Conservation (phyloP, 2,888 invertebrate species). For the Drosophila robusta region DNA sequence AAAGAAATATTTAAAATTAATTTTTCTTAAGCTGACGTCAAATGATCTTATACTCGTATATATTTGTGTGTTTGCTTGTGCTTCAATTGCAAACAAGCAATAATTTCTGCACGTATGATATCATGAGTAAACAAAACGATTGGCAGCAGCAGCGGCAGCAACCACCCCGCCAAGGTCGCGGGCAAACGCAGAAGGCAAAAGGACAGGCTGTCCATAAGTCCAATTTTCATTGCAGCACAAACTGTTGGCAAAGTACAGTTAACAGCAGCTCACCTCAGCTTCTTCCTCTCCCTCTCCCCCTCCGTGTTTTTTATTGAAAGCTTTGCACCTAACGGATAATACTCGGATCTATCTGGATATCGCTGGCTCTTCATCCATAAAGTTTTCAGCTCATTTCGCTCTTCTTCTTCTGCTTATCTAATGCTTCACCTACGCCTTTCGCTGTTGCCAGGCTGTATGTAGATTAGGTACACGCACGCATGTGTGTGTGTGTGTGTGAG, state of each 20-base stretch:
- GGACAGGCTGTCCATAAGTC: slow-evolving; percentile 21
- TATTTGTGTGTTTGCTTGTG: slow-evolving; percentile 15
- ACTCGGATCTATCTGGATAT: slow-evolving; percentile 49
- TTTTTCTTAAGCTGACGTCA: slow-evolving; percentile 57
- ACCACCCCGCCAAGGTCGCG: slow-evolving; percentile 57
- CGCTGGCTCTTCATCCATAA: slow-evolving; percentile 22
- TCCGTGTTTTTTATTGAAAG: neutral
- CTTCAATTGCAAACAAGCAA: slow-evolving; percentile 38
- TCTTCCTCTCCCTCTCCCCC: neutral
- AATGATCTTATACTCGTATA: no score
- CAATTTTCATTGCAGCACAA: slow-evolving; percentile 35
- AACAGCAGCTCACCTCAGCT: slow-evolving; percentile 5
- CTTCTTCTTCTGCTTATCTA: slow-evolving; percentile 10
- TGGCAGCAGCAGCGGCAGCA: slow-evolving; percentile 14
- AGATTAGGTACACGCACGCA: neutral
- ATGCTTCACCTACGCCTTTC: slow-evolving; percentile 28
- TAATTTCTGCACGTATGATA: slow-evolving; percentile 54
- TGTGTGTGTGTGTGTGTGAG: slow-evolving; percentile 4
- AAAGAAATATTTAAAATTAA: slow-evolving; percentile 23
- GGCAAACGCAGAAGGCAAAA: slow-evolving; percentile 2
- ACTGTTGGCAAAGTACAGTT: slow-evolving; percentile 51
- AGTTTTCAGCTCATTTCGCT: slow-evolving; percentile 3
- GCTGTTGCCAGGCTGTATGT: slow-evolving; percentile 27
- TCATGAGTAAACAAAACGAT: slow-evolving; percentile 55
- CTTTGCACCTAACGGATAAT: slow-evolving; percentile 35